Percentiles rank a stretch among this genome's conserved stretches.
Conservation (phyloP, 2,888 invertebrate species). For the Cheilosia pagana region DNA sequence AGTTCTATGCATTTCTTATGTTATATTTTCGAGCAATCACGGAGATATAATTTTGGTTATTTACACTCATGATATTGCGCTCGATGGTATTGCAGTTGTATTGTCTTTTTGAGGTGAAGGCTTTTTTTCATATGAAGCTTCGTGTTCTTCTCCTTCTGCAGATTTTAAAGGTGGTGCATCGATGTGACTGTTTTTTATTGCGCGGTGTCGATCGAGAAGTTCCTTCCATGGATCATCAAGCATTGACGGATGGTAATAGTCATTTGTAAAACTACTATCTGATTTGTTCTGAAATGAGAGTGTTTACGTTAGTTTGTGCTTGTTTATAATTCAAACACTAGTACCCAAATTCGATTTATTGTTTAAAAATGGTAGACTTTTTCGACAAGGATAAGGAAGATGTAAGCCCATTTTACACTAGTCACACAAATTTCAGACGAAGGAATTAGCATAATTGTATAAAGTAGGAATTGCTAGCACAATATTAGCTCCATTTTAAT, state of each 20-base stretch:
- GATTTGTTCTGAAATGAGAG: slow-evolving; percentile 45
- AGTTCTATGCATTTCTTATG: neutral
- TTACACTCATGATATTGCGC: neutral
- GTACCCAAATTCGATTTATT: neutral
- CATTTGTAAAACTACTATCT: slow-evolving; percentile 32
- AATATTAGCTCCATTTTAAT: too few species aligned
- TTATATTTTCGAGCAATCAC: neutral
- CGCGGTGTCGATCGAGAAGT: slow-evolving; percentile 79
- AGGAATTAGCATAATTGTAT: too few species aligned
- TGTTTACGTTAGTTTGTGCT: too few species aligned
- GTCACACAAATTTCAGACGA: too few species aligned
- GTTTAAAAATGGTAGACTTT: neutral
- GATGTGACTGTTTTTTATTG: slow-evolving; percentile 77
- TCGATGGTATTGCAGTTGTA: slow-evolving; percentile 5
- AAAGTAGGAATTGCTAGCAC: too few species aligned
- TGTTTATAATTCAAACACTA: too few species aligned
- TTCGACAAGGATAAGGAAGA: neutral
- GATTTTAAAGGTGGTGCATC: slow-evolving; percentile 32
- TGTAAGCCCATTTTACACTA: too few species aligned
- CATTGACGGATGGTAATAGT: slow-evolving; percentile 81
- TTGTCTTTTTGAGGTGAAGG: neutral
- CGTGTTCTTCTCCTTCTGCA: slow-evolving; percentile 5
- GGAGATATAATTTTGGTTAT: slow-evolving; percentile 23
- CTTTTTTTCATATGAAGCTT: neutral
- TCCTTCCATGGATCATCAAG: slow-evolving; percentile 82